phyloP scores from a whole-genome alignment of 2,888 invertebrate species.

The Tryphoninae sp. region DNA sequence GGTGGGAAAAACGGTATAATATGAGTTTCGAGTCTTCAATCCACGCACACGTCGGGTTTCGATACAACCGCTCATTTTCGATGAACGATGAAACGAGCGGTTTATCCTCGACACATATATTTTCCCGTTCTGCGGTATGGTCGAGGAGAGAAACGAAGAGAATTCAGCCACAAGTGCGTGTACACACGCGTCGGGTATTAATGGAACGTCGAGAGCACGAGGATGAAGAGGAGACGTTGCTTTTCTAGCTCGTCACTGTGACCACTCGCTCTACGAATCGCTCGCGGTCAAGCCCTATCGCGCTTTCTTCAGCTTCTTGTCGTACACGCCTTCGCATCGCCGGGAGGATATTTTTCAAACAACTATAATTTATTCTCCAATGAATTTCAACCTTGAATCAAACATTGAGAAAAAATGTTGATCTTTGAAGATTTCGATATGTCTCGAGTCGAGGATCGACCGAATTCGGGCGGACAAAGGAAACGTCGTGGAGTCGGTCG shows the following conservation, averaged over 20 bases:
- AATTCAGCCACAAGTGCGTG: constrained; percentile 9
- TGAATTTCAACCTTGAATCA: too few species aligned
- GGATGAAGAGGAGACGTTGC: neutral
- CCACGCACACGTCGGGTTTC: constrained; percentile 29
- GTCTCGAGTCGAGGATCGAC: constrained; percentile 16
- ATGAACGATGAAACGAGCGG: constrained; percentile 50
- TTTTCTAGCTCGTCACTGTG: constrained; percentile 15
- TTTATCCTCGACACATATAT: constrained; percentile 40
- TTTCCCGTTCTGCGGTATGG: constrained; percentile 29
- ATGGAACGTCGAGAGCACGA: neutral
- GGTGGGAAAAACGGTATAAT: constrained; percentile 24
- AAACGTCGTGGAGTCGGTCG: constrained; percentile 70
- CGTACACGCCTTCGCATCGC: neutral
- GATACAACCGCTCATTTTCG: constrained; percentile 61
- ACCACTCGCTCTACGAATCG: constrained; percentile 41
- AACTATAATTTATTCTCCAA: neutral
- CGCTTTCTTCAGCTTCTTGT: constrained; percentile 15
- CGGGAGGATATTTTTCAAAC: neutral
- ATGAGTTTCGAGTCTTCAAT: constrained; percentile 32
- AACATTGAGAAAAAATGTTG: neutral
- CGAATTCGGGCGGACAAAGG: constrained; percentile 60
- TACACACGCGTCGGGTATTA: neutral
- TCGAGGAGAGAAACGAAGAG: neutral
- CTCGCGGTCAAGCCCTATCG: constrained; percentile 31
- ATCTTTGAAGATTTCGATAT: constrained; percentile 6